Evolutionary conservation across 2,888 invertebrate species (phyloP), one percentile per base, ranked within the genome.

Genomic region (Folsomia manolachei): DNA sequence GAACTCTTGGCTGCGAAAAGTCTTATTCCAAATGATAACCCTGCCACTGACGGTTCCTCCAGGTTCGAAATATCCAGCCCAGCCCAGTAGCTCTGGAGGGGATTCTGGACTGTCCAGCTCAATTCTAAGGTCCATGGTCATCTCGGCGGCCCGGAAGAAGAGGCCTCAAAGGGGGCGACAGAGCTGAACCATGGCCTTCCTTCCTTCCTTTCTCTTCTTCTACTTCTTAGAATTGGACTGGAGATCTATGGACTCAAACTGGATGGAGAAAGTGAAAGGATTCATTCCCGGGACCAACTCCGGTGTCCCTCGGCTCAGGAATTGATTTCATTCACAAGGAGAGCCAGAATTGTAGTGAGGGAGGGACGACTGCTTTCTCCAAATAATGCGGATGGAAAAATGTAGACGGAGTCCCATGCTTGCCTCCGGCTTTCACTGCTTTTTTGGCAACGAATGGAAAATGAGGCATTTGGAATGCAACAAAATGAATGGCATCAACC

Each of bases 91-190:
- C 65, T 75, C 72, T 23, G 72, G 70, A 0, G 72, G 72, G 21
- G 75, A 72, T 63, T 75, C 75, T 39, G 75, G 73, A 39, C 75
- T 77, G 26, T 77, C 75, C 23, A 77, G 68, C 71, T 77, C 77
- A 23, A 77, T 75, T 66, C 74, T 60, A 11, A 77, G 53, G 71
- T 77, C 77, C 75, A 77, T 77, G 27, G 27, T 62, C 60, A 18
- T 1, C 21, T 11, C n/a, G 14, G 52, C 4, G 19, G n/a, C 67
- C 23, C n/a, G 24, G 23, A 25, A n/a, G 11, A 11, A 11, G 19
- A 60, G 60, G 11, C 60, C n/a, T 62, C 18, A n/a, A n/a, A 18
- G 14, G 21, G 62, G 62, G 62, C 23, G 24, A 24, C 14, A n/a
- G 14, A 23, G 11, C 23, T 7, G 26, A n/a, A 25, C 23, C 60